These are phyloP conservation scores for Tenthredo notha DNA, from an alignment of 2,888 invertebrate species.

Conservation along the genomic window DNA sequence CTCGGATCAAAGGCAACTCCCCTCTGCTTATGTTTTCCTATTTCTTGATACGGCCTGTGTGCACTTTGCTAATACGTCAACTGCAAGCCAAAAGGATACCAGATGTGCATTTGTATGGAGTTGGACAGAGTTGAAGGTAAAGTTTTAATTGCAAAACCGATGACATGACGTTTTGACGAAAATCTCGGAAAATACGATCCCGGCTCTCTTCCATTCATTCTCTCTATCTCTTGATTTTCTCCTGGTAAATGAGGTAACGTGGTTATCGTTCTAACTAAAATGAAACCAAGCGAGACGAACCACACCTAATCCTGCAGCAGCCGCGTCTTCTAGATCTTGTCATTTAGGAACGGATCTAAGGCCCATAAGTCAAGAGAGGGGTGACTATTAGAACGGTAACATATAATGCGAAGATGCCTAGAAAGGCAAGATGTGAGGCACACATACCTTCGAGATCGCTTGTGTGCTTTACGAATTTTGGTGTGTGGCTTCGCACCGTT, in stretches of 20 bases:
- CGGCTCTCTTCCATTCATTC: not conserved
- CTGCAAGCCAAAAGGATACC: not conserved
- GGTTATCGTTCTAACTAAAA: not conserved
- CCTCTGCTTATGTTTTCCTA: not conserved
- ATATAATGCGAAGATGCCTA: constrained; percentile 30
- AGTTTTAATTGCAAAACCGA: constrained; percentile 31
- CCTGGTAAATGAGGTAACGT: not conserved
- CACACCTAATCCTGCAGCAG: constrained; percentile 15
- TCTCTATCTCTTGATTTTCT: not conserved
- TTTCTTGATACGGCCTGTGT: not conserved
- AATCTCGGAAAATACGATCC: not conserved
- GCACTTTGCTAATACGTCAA: constrained; percentile 19
- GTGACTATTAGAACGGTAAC: constrained; percentile 19
- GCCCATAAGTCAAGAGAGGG: not conserved
- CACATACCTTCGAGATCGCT: not conserved
- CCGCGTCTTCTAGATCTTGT: constrained; percentile 19
- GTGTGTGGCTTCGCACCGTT: not conserved
- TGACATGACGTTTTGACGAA: constrained; percentile 1
- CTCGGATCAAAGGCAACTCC: constrained; percentile 37
- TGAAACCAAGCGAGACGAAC: constrained; percentile 35
- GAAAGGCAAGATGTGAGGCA: not conserved
- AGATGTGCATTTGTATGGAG: not conserved
- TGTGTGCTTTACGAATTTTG: constrained; percentile 20
- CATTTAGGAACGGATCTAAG: constrained; percentile 9
- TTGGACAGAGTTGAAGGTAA: not conserved